Conservation (phyloP, 2,888 invertebrate species). For the Rotaria sp. region DNA sequence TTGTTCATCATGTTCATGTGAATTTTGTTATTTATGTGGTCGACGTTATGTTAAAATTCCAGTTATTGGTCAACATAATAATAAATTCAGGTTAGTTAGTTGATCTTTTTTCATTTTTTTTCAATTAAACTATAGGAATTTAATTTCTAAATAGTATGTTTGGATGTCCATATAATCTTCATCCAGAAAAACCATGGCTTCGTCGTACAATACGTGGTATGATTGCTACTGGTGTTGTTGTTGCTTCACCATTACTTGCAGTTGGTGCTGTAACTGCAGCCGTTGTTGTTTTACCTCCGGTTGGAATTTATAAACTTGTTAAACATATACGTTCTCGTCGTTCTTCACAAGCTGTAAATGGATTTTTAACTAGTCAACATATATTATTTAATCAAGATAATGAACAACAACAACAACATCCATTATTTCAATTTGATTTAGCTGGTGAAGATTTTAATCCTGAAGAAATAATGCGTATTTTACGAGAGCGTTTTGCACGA, state of each 20-base stretch:
- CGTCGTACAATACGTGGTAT: constrained; percentile 9
- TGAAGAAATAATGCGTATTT: background rate
- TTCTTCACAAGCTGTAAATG: background rate
- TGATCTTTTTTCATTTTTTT: background rate
- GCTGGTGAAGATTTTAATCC: background rate
- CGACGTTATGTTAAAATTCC: background rate
- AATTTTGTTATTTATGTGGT: background rate
- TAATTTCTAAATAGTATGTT: background rate
- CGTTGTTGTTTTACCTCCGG: background rate
- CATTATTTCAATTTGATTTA: too few relatives aligned
- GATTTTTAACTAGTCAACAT: background rate
- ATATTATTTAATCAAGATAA: background rate
- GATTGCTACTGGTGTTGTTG: background rate
- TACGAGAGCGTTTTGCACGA: background rate
- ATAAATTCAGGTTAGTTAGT: background rate
- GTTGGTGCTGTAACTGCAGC: background rate
- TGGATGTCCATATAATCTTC: constrained; percentile 18
- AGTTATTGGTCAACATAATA: background rate
- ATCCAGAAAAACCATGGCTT: constrained; percentile 1
- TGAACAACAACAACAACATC: background rate
- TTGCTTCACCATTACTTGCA: background rate
- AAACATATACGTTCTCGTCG: background rate
- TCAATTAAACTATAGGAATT: background rate
- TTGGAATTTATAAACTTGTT: background rate
- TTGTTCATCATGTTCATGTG: background rate